A percentile compares a stretch with the other conserved stretches of the same genome.
These are phyloP conservation scores for Fragum whitleyi DNA, from an alignment of 2,888 invertebrate species.

Conservation along the genomic window DNA sequence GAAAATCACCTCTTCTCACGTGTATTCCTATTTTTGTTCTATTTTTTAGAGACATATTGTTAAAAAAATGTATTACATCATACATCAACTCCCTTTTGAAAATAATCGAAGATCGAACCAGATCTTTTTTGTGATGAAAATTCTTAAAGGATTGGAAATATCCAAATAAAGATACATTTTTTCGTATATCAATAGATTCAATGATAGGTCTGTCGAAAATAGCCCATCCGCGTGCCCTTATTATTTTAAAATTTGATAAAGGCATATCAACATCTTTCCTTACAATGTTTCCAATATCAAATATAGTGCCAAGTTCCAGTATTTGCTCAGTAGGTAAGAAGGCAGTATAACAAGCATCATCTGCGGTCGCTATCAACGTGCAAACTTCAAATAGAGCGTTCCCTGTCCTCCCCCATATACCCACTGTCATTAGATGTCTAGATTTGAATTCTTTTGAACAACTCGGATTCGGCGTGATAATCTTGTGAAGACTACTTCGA, in stretches of 20 bases:
- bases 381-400: background rate
- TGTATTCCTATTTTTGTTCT: conserved; percentile 54
- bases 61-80: background rate
- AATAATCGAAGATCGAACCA: background rate
- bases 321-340: background rate
- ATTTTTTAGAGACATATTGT: background rate
- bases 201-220: background rate
- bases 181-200: too few species aligned
- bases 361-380: background rate
- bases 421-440: background rate
- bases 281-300: background rate
- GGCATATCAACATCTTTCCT: background rate
- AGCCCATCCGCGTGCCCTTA: background rate
- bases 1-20: conserved; percentile 70
- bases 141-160: background rate
- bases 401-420: background rate
- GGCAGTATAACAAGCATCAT: background rate
- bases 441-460: background rate
- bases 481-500: too few species aligned
- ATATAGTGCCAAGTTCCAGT: background rate
- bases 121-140: conserved; percentile 7
- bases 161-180: too few species aligned
- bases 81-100: background rate
- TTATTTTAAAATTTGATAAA: background rate
- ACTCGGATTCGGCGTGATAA: background rate